A percentile compares a stretch with the other conserved stretches of the same genome.
Evolutionary conservation across 2,797 vertebrate species (phyloP).

Genomic region (Diglossa cyanea): DNA sequence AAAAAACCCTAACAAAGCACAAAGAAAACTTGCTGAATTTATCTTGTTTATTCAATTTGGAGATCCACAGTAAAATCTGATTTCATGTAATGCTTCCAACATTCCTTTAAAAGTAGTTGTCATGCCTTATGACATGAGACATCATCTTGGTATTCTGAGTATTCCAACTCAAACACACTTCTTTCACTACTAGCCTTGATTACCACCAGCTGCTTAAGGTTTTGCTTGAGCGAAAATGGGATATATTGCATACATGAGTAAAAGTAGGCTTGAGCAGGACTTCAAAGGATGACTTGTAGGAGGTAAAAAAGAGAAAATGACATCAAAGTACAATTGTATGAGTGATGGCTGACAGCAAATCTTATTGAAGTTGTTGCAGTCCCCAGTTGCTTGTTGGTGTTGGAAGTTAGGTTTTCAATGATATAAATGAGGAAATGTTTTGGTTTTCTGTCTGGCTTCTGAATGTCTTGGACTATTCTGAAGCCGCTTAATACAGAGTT

Average conservation of each 20-base stretch:
- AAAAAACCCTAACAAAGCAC: fast-evolving
- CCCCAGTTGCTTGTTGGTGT: neutral
- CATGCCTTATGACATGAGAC: neutral
- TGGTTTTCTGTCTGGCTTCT: neutral
- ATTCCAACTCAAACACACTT: neutral
- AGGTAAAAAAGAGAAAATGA: neutral
- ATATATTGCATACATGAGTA: neutral
- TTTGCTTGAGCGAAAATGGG: neutral
- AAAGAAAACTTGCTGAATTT: neutral
- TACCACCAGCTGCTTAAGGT: neutral
- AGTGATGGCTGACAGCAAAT: neutral
- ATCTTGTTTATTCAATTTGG: neutral
- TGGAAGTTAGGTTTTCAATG: neutral
- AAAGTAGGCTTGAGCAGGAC: neutral
- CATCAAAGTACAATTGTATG: neutral
- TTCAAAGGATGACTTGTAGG: neutral
- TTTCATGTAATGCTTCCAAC: neutral
- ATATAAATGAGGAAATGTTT: neutral
- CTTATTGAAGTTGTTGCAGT: neutral
- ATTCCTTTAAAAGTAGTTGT: neutral
- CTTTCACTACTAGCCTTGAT: neutral
- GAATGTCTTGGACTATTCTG: neutral
- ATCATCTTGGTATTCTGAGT: neutral
- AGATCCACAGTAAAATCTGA: neutral
- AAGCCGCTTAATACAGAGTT: neutral